These are phyloP conservation scores for Apotomis betuletana DNA, from an alignment of 2,888 invertebrate species.

Conservation along the genomic window DNA sequence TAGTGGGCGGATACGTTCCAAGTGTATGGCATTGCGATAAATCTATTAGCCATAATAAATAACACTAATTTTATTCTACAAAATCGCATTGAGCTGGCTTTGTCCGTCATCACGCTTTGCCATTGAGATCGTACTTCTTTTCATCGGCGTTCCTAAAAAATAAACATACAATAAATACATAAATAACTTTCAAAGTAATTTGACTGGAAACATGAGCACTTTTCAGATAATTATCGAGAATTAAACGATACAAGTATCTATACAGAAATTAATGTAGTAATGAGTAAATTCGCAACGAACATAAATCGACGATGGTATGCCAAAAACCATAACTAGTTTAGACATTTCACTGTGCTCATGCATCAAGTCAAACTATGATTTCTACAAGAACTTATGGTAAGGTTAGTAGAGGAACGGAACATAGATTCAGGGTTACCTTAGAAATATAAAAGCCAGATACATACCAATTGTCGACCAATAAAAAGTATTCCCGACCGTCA, in stretches of 20 bases:
- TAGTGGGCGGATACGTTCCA: slow-evolving; percentile 9
- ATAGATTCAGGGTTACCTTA: slow-evolving; percentile 15
- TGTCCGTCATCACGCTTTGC: slow-evolving; percentile 66
- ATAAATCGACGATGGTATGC: slow-evolving; percentile 5
- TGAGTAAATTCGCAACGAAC: neutral
- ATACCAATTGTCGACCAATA: slow-evolving; percentile 73
- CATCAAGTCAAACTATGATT: slow-evolving; percentile 22
- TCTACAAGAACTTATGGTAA: slow-evolving; percentile 29
- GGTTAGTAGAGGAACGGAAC: slow-evolving; percentile 33
- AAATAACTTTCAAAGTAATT: neutral
- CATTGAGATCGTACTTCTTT: slow-evolving; percentile 76
- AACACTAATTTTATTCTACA: slow-evolving; percentile 40
- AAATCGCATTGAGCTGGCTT: slow-evolving; percentile 45
- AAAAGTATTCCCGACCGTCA: slow-evolving; percentile 70
- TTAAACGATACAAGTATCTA: too few species aligned
- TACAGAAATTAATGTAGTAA: too few species aligned
- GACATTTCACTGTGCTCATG: slow-evolving; percentile 22
- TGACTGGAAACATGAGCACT: slow-evolving; percentile 35
- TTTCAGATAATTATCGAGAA: neutral
- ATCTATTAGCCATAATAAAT: slow-evolving; percentile 27
- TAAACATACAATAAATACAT: slow-evolving; percentile 44
- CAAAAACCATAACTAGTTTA: neutral
- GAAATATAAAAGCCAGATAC: slow-evolving; percentile 57
- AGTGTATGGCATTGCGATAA: slow-evolving; percentile 34
- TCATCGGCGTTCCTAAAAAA: slow-evolving; percentile 74